Percentiles rank a stretch among this genome's conserved stretches.
These are phyloP conservation scores for Penelope pileata DNA, from an alignment of 2,113 vertebrate genomes.

Conservation along the genomic window DNA sequence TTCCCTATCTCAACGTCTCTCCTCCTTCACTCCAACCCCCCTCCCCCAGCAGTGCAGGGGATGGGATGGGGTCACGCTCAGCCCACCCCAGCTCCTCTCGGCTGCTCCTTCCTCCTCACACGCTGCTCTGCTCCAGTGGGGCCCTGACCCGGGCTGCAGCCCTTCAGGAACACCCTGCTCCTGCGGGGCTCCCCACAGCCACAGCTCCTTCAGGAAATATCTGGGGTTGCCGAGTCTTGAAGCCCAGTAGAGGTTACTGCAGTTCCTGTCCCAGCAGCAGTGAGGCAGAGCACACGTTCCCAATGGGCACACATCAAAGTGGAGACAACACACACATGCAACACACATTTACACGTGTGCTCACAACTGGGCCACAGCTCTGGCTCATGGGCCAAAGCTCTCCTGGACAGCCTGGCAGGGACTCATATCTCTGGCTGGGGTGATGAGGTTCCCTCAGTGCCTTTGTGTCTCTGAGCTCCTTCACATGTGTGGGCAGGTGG, in stretches of 20 bases:
- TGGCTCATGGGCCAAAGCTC: neutral
- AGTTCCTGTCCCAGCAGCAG: no score
- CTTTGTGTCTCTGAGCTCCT: neutral
- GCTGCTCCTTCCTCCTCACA: neutral
- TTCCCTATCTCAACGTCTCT: neutral
- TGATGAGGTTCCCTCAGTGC: fast-evolving
- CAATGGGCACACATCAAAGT: no score
- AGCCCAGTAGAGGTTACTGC: no score
- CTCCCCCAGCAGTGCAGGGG: neutral
- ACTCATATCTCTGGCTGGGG: fast-evolving
- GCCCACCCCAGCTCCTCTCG: neutral
- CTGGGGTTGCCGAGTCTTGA: no score
- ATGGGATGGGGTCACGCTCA: neutral
- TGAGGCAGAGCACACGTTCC: no score
- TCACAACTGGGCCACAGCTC: neutral
- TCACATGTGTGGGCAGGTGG: neutral
- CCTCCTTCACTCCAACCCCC: neutral
- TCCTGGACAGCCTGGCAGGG: neutral
- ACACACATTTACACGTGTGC: neutral
- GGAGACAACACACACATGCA: no score
- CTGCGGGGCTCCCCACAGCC: neutral
- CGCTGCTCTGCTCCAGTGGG: neutral
- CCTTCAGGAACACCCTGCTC: neutral
- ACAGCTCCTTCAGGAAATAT: neutral
- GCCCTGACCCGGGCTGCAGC: neutral